phyloP scores from a whole-genome alignment of 2,797 vertebrate genomes.

The Adrianichthys oophorus region DNA sequence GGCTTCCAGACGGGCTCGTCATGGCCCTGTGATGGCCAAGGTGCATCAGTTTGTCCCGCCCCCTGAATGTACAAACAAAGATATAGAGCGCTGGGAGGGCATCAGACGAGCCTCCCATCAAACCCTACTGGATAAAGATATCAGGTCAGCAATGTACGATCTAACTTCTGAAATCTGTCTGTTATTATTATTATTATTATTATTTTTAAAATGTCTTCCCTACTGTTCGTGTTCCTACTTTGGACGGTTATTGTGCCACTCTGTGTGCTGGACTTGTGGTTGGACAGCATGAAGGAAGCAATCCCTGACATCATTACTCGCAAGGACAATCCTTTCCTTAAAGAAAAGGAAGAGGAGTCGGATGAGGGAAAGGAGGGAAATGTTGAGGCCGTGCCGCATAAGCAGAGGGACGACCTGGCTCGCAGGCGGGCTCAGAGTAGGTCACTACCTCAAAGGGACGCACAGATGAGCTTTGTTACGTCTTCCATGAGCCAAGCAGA shows the following conservation, averaged over 20 bases:
- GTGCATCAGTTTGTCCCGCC: slow-evolving; percentile 74
- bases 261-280: slow-evolving; percentile 21
- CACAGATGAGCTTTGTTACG: slow-evolving; percentile 70
- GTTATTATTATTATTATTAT: slow-evolving; percentile 16
- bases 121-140: slow-evolving; percentile 74
- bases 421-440: slow-evolving; percentile 74
- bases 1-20: slow-evolving; percentile 77
- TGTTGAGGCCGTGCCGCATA: slow-evolving; percentile 71
- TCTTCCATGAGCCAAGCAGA: slow-evolving; percentile 87
- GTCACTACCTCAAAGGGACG: slow-evolving; percentile 69
- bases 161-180: slow-evolving; percentile 18
- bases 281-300: slow-evolving; percentile 69
- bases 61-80: slow-evolving; percentile 68
- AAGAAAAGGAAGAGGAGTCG: slow-evolving; percentile 57
- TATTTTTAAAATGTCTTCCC: slow-evolving; percentile 35
- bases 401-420: slow-evolving; percentile 83
- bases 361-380: slow-evolving; percentile 45
- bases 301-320: slow-evolving; percentile 70
- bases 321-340: slow-evolving; percentile 73
- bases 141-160: slow-evolving; percentile 60
- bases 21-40: slow-evolving; percentile 44
- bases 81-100: slow-evolving; percentile 78
- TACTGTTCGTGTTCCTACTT: slow-evolving; percentile 10
- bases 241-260: slow-evolving; percentile 24
- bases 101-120: slow-evolving; percentile 78